Evolutionary conservation across 2,113 vertebrate species (phyloP), one percentile per base, ranked within the genome.

Genomic region (Pelodiscus sinensis): DNA sequence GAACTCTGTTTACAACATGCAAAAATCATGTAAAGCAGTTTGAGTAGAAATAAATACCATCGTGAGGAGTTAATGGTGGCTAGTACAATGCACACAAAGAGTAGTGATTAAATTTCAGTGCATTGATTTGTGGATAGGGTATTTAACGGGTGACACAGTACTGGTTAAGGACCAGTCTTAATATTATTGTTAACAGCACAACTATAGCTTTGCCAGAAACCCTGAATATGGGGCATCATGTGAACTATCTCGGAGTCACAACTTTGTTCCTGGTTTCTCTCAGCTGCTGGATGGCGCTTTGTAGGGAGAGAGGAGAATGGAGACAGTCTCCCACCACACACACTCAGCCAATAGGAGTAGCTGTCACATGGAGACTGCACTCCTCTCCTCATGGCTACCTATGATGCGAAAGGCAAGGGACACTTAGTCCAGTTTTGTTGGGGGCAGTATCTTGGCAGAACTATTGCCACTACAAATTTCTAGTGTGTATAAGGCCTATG

Each of bases 381-480:
- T 31, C 62, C 62, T 65, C 29, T 31, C 29, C 15, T n/a, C 29
- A 31, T 14, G 1, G 27, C 62, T 65, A 65, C 29, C 62, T 18
- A 31, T 16, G 14, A 65, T 65, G 62, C 31, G 62, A 65, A 15
- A 65, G 16, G 29, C 8, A 27, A 58, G 56, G 35, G 9, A 29
- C 44, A 44, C 44, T 44, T 44, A 44, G 52, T 54, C 52, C 52
- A 51, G 80, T 50, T 54, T 38, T 57, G 21, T 56, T 21, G 52
- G 24, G 52, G 31, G 79, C 5, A 38, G 5, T 0, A 0, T 0
- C 2, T 79, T 73, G 38, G 62, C n/a, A 24, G 51, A 51, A 3
- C 29, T 60, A 55, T 2, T 56, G n/a, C 85, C 65, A 16, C 12
- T n/a, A 54, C 84, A 81, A 54, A 29, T 86, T 2, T 14, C 50